These are phyloP conservation scores for Argyra leucocephala DNA, from an alignment of 2,888 invertebrate genomes.

Conservation along the genomic window DNA sequence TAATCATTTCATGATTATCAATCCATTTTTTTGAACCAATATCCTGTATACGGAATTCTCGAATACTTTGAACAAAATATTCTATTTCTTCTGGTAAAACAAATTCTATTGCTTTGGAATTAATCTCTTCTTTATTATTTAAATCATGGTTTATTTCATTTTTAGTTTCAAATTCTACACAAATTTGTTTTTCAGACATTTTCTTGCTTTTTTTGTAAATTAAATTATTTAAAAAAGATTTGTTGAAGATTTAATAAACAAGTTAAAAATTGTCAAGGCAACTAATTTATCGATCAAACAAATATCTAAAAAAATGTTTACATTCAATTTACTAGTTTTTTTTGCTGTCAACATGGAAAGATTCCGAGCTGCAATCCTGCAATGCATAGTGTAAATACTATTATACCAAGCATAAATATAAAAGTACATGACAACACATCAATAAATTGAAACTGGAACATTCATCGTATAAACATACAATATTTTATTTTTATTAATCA, in stretches of 20 bases:
- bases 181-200: not conserved
- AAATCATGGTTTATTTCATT: not conserved
- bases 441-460: no score
- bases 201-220: not conserved
- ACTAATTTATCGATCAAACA: no score
- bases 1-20: conserved; percentile 69
- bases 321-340: no score
- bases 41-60: conserved; percentile 53
- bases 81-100: conserved; percentile 63
- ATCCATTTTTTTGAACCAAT: conserved; percentile 70
- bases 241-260: not conserved
- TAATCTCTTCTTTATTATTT: no score
- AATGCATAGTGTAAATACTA: no score
- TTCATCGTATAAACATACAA: not conserved
- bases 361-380: no score
- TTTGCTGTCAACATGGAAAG: no score
- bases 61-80: conserved; percentile 61
- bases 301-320: no score
- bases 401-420: not conserved
- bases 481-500: not conserved
- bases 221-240: not conserved
- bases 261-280: no score
- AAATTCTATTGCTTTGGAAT: not conserved
- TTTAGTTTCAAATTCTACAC: not conserved
- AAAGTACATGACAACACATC: not conserved